Percentiles rank a stretch among this genome's conserved stretches.
These are phyloP conservation scores for Oxytorus armatus DNA, from an alignment of 2,888 invertebrate species.

Conservation along the genomic window DNA sequence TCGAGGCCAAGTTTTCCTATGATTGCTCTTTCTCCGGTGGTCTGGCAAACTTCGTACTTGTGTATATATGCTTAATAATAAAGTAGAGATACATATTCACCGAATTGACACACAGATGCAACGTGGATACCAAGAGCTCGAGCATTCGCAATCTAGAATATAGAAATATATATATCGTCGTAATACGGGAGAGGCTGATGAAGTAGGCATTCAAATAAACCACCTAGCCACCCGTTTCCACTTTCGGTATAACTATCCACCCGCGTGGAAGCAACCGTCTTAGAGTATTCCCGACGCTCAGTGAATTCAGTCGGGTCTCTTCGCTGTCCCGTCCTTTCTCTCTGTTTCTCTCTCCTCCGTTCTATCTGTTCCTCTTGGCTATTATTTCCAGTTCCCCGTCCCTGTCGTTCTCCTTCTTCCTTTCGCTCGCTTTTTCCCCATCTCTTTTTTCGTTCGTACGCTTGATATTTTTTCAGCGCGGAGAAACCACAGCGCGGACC, in stretches of 20 bases:
- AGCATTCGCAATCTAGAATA: not conserved
- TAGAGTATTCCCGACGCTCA: conserved; percentile 80
- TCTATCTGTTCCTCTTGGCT: conserved; percentile 55
- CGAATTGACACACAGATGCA: not conserved
- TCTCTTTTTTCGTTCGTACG: conserved; percentile 55
- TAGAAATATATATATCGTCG: not conserved
- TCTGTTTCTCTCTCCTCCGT: conserved; percentile 20
- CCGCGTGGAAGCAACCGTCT: conserved; percentile 80
- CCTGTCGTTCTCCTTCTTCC: conserved; percentile 57
- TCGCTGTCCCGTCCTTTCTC: conserved; percentile 30
- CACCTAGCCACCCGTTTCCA: conserved; percentile 76
- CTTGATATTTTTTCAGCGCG: conserved; percentile 62
- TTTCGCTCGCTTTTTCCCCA: conserved; percentile 63
- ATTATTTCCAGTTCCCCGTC: conserved; percentile 55
- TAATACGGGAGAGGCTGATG: conserved; percentile 66
- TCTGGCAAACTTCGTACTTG: too few relatives aligned
- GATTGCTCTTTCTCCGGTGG: not conserved
- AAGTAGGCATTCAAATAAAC: conserved; percentile 82
- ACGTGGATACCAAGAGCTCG: not conserved
- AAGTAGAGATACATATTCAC: not conserved
- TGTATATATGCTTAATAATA: too few relatives aligned
- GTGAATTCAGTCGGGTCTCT: conserved; percentile 79
- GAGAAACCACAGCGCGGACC: conserved; percentile 53
- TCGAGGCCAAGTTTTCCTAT: not conserved
- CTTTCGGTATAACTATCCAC: conserved; percentile 78